phyloP scores from a whole-genome alignment of 1,140 invertebrate genomes.

The Drosophila punjabiensis region DNA sequence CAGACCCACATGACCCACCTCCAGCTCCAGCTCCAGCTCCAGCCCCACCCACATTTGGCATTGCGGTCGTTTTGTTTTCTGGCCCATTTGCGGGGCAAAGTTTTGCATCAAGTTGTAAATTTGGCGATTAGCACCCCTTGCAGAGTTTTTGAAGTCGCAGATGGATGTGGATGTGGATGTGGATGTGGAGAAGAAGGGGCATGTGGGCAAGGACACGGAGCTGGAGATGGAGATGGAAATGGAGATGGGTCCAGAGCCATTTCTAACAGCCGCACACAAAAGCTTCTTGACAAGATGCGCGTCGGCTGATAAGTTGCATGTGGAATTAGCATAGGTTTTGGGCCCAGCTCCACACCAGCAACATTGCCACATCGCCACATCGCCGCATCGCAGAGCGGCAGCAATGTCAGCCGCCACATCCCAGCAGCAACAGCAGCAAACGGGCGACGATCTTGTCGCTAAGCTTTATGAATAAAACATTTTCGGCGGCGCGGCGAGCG shows the following conservation, averaged over 20 bases:
- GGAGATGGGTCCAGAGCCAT: constrained; percentile 34
- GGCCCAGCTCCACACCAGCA: constrained; percentile 23
- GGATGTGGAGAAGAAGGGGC: neutral
- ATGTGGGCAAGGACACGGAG: constrained; percentile 11
- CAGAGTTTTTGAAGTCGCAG: constrained; percentile 56
- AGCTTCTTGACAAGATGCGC: constrained; percentile 74
- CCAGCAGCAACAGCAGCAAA: constrained; percentile 40
- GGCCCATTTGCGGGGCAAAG: constrained; percentile 74
- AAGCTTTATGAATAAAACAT: constrained; percentile 82
- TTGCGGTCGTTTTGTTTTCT: constrained; percentile 84
- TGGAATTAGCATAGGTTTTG: constrained; percentile 75
- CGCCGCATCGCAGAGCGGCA: constrained; percentile 8
- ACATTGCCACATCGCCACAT: constrained; percentile 8
- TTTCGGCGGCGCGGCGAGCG: constrained; percentile 72
- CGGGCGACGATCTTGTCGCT: constrained; percentile 79
- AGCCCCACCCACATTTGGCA: constrained; percentile 23
- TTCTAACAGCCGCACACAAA: constrained; percentile 67
- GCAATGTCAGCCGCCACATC: constrained; percentile 26
- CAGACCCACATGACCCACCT: constrained; percentile 1
- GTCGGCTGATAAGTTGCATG: constrained; percentile 77
- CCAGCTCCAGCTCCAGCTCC: constrained; percentile 1
- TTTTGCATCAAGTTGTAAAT: constrained; percentile 83
- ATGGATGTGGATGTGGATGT: constrained; percentile 29
- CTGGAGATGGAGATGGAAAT: constrained; percentile 5
- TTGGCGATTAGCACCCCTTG: constrained; percentile 85